Base-by-base conservation (phyloP, 30 jellyfish, hydroid and myxozoan genomes). In the Cassiopea xamachana region DNA sequence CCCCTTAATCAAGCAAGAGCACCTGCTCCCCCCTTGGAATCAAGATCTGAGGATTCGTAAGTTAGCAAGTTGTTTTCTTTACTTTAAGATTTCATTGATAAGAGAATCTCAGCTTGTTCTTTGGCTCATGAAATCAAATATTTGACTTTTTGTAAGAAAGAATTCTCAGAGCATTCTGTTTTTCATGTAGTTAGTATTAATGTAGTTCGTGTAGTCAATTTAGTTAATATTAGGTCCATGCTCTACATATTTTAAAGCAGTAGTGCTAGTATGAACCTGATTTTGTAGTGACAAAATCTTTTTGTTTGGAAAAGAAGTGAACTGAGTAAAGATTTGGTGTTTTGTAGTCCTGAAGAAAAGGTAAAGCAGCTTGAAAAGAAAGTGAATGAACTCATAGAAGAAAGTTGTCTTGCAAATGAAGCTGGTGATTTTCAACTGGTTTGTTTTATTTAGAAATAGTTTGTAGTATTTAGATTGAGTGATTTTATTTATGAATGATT, bases 261-360 rank as follows among this genome's bases (percentile, higher is more conserved):
- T 27, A 27, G 39, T 27, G 39, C 39, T 27, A 27, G 39, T 27
- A 27, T 27, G 39, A 27, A 27, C 39, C 39, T 27, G 39, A 27
- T 27, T 27, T 27, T 27, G 0, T 0, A 27, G 39, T 27, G 39
- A 27, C 39, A 27, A 27, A 27, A 27, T 27, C 39, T 27, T 27
- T 27, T 27, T 27, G 0, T 27, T 27, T 27, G 39, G 39, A 27
- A 27, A 27, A 27, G 39, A 27, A 27, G 39, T 27, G 39, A 27
- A 27, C 39, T 27, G 39, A 27, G 39, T 27, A 27, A 27, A 27
- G 39, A 27, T 27, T 55, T 55, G 7, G 64, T 55, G 7, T 18
- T 80, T 83, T 96, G 44, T 73, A 96, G 99, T 62, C 99, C 99
- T 4, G 99, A 96, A 72, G 99, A 96, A 78, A 96, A 96, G 77